Conservation (phyloP, 2,113 vertebrate genomes). For the Rousettus leschenaultii region DNA sequence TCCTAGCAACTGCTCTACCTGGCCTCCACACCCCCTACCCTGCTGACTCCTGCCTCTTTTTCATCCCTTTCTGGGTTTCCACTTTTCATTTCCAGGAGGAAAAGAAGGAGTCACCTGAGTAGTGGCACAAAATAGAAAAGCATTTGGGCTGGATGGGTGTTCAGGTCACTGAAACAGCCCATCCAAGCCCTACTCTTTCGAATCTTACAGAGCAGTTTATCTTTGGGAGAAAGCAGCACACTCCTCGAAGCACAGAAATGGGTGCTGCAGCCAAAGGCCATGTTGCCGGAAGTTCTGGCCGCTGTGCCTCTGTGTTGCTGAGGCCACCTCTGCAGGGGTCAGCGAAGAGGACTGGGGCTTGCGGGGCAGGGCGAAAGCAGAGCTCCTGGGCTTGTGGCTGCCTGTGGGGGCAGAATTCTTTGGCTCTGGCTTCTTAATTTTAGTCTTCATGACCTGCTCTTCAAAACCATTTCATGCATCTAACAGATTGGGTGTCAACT, state of each 20-base stretch:
- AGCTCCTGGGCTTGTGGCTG: not conserved
- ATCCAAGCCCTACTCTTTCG: not conserved
- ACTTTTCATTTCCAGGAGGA: not conserved
- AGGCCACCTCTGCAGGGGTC: not conserved
- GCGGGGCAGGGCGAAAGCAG: not conserved
- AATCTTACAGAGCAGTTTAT: not conserved
- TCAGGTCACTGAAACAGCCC: not conserved
- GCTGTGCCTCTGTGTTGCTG: accelerated
- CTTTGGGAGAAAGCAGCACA: not conserved
- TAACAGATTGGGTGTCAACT: not conserved
- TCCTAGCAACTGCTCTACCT: not conserved
- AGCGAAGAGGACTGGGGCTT: too few relatives aligned
- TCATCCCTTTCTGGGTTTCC: not conserved
- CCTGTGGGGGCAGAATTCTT: not conserved
- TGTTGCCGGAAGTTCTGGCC: not conserved
- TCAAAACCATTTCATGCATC: not conserved
- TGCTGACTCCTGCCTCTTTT: not conserved
- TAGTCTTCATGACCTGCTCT: not conserved
- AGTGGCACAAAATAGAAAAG: not conserved
- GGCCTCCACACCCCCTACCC: not conserved
- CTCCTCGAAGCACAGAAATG: not conserved
- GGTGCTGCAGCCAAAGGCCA: not conserved
- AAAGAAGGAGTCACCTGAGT: not conserved
- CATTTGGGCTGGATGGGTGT: not conserved
- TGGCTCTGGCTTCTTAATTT: not conserved